Evolutionary conservation across 2,113 vertebrate genomes (phyloP).

Genomic region (Thamnaconus septentrionalis): DNA sequence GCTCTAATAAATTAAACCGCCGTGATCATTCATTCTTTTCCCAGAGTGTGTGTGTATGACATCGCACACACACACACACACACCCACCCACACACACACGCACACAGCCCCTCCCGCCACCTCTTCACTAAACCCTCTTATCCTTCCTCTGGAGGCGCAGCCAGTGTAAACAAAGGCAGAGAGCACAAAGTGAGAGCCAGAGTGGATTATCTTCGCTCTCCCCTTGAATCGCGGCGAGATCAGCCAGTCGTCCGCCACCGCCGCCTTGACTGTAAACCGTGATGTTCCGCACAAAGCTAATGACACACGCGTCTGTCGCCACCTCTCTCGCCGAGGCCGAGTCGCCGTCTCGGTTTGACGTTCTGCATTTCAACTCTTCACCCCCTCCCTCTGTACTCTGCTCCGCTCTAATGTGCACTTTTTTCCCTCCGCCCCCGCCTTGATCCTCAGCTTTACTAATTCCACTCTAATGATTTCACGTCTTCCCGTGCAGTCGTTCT

Average conservation of each 20-base stretch:
- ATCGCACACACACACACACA: conserved; percentile 29
- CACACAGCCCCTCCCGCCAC: not conserved
- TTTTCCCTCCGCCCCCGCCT: conserved; percentile 1
- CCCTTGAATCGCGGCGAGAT: conserved; percentile 64
- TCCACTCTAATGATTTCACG: no score
- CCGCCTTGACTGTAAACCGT: conserved; percentile 67
- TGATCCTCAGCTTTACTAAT: not conserved
- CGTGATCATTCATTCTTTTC: conserved; percentile 18
- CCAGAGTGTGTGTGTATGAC: conserved; percentile 44
- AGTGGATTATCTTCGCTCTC: conserved; percentile 71
- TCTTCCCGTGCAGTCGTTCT: no score
- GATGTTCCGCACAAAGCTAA: conserved; percentile 63
- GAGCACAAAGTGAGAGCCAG: conserved; percentile 52
- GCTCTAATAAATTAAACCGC: conserved; percentile 9
- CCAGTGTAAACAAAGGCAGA: conserved; percentile 73
- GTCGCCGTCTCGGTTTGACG: conserved; percentile 24
- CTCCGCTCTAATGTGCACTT: conserved; percentile 5
- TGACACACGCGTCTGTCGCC: conserved; percentile 53
- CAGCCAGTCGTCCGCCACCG: conserved; percentile 69
- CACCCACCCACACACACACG: no score
- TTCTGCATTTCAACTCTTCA: not conserved
- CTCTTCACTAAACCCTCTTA: conserved; percentile 70
- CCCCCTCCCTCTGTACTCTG: conserved; percentile 3
- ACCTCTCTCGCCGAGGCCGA: conserved; percentile 14
- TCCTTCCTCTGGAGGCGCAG: conserved; percentile 69